Base-by-base conservation (phyloP, 2,113 vertebrate species). In the Ariopsis seemanni region DNA sequence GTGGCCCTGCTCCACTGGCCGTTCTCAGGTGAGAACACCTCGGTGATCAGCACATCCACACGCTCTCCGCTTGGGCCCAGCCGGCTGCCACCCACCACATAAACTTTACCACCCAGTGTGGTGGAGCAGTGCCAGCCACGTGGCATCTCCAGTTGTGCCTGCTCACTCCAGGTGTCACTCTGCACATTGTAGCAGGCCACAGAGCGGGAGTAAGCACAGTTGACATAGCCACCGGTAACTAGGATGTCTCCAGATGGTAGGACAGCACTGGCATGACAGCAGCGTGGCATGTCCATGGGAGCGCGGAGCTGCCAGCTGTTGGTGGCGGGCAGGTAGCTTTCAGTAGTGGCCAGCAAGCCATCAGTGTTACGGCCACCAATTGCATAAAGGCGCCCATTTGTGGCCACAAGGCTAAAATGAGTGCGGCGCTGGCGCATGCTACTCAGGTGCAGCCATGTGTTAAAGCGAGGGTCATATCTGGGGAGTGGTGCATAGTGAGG, bases 401-500 rank as follows among this genome's bases (percentile, higher is more conserved):
- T 96, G 86, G 95, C 90, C 0, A 92, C 94, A 86, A 97, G 94
- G 60, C 96, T 96, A 94, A 97, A 97, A 92, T 96, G 96, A 0
- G 96, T 96, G 81, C 96, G 95, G 25, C 93, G 93, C 87, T 97
- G 96, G 15, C 94, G 93, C 96, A 96, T 96, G 93, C 95, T 94
- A 91, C 95, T 92, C 91, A 97, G 89, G 91, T 97, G 96, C 69
- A 97, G 93, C 96, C 96, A 97, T 72, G 94, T 96, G 93, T 96
- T 96, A 91, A 97, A 97, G 82, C 95, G 95, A 0, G 96, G 96
- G 86, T 97, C 96, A 0, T 96, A 97, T 91, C 96, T 97, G 92
- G 30, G 42, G 78, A 86, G 20, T 0, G 34, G 53, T 48, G 71
- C 30, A 89, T 7, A 83, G 53, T 58, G 5, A 86, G 50, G n/a